Evolutionary conservation across 2,888 invertebrate genomes (phyloP).

Genomic region (Agrochola macilenta): DNA sequence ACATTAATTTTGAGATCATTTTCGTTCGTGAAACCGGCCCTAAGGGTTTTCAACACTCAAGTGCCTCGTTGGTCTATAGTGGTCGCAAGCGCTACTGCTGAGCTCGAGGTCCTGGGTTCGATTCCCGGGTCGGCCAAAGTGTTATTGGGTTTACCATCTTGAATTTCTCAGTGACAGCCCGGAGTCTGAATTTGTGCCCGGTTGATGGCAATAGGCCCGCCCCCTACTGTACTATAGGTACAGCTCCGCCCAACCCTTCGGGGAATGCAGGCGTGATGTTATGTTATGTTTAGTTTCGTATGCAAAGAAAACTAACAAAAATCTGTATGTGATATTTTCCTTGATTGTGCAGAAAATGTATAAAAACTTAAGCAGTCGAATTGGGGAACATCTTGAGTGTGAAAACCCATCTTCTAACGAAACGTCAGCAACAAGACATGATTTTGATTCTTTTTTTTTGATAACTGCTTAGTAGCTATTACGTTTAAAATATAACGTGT

Average conservation of each 20-base stretch:
- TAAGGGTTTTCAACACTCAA: constrained; percentile 8
- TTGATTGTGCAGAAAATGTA: neutral
- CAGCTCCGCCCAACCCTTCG: too few species aligned
- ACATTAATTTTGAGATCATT: neutral
- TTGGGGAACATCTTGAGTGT: constrained; percentile 1
- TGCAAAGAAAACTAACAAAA: neutral
- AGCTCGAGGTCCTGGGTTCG: too few species aligned
- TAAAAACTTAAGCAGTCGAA: neutral
- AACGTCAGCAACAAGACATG: constrained; percentile 38
- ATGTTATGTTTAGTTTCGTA: neutral
- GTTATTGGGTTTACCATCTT: too few species aligned
- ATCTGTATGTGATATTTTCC: constrained; percentile 1
- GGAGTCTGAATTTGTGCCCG: too few species aligned
- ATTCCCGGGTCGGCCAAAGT: too few species aligned
- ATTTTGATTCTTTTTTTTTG: constrained; percentile 35
- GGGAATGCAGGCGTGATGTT: too few species aligned
- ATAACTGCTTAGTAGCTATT: constrained; percentile 49
- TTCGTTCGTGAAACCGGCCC: neutral
- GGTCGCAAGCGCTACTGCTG: too few species aligned
- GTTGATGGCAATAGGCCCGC: too few species aligned
- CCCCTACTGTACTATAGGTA: too few species aligned
- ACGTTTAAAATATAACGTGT: constrained; percentile 40
- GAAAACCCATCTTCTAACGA: neutral
- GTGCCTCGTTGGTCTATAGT: too few species aligned
- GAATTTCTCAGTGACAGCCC: too few species aligned